Evolutionary conservation across 2,113 vertebrate genomes (phyloP).

Genomic region (Hymenochirus boettgeri): DNA sequence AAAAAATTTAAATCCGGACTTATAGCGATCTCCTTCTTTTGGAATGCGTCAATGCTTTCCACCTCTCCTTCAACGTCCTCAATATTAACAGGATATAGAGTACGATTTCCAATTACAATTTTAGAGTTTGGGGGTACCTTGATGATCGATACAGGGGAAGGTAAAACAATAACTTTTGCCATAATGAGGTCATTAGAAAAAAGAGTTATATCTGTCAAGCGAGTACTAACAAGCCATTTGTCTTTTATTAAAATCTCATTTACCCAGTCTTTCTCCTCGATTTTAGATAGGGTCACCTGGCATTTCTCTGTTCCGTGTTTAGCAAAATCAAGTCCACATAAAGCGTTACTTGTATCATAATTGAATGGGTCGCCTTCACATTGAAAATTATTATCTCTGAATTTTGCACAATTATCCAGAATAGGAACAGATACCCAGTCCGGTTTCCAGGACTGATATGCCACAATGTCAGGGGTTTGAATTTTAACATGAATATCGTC

Average conservation of each 20-base stretch:
- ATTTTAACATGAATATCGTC: not conserved
- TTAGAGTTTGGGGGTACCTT: not conserved
- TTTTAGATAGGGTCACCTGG: not conserved
- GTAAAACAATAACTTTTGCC: not conserved
- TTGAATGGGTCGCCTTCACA: not conserved
- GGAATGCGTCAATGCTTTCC: not conserved
- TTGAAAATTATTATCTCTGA: not conserved
- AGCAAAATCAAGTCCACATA: not conserved
- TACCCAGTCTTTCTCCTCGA: no score
- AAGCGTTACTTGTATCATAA: not conserved
- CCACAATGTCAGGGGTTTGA: not conserved
- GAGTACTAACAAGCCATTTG: not conserved
- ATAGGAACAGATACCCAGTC: not conserved
- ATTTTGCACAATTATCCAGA: not conserved
- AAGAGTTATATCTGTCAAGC: not conserved
- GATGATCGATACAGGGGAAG: not conserved
- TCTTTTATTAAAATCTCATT: not conserved
- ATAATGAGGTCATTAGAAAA: not conserved
- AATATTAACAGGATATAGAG: not conserved
- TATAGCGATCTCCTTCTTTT: not conserved
- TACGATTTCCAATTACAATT: not conserved
- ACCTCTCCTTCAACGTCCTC: not conserved
- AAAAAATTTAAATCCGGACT: slow-evolving; percentile 1
- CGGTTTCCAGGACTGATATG: not conserved
- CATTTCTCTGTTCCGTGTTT: not conserved